These are phyloP conservation scores for Bufo gargarizans DNA, from an alignment of 2,113 vertebrate species.

Conservation along the genomic window DNA sequence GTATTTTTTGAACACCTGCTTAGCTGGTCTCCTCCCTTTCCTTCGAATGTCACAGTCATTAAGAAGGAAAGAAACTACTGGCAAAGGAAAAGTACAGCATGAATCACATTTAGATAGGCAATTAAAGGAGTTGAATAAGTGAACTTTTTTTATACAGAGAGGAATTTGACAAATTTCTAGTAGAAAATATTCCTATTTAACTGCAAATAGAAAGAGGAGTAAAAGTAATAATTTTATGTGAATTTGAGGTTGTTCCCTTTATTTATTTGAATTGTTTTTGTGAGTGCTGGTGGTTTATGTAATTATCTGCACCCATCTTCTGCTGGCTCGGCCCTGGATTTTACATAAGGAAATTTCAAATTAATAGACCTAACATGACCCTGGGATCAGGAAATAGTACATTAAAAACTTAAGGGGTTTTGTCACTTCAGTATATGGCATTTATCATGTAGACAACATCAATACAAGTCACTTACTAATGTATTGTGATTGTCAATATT, in stretches of 20 bases:
- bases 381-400: background rate
- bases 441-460: too few species aligned
- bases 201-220: background rate
- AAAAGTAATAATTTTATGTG: background rate
- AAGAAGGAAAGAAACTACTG: background rate
- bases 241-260: background rate
- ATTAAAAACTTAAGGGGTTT: background rate
- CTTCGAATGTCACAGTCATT: background rate
- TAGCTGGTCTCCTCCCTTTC: background rate
- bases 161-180: background rate
- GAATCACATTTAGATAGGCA: background rate
- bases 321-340: too few species aligned
- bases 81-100: background rate
- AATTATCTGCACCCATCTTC: background rate
- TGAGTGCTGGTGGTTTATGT: background rate
- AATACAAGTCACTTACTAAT: too few species aligned
- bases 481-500: too few species aligned
- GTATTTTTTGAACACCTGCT: background rate
- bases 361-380: background rate
- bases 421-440: too few species aligned
- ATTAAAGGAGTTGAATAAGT: background rate
- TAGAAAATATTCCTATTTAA: background rate
- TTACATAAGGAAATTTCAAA: background rate
- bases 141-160: background rate
- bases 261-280: too few species aligned